A percentile compares a stretch with the other conserved stretches of the same genome.
Conservation (phyloP, 2,797 vertebrate genomes). For the Spinus pinus region DNA sequence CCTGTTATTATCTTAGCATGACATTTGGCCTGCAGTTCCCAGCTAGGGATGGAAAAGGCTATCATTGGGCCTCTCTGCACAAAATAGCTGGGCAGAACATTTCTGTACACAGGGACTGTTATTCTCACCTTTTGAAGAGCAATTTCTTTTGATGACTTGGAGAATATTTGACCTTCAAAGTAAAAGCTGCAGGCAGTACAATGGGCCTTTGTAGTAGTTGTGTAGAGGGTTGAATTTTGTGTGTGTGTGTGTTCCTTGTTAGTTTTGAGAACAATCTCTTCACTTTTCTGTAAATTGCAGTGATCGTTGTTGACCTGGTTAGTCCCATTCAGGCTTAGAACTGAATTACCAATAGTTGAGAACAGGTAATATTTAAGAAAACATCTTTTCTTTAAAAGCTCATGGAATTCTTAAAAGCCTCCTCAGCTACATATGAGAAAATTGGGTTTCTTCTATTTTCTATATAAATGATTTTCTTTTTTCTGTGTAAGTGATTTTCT, state of each 20-base stretch:
- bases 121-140: slow-evolving; percentile 52
- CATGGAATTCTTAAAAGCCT: not conserved
- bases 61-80: slow-evolving; percentile 31
- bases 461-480: not conserved
- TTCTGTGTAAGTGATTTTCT: not conserved
- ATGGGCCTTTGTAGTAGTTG: slow-evolving; percentile 7
- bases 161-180: slow-evolving; percentile 61
- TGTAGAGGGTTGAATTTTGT: not conserved
- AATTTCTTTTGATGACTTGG: slow-evolving; percentile 37
- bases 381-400: not conserved
- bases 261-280: slow-evolving; percentile 10
- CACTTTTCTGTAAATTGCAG: not conserved
- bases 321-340: not conserved
- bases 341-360: not conserved
- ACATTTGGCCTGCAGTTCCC: slow-evolving; percentile 53
- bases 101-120: slow-evolving; percentile 30
- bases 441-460: not conserved
- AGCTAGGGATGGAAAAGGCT: slow-evolving; percentile 46
- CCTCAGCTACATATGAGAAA: not conserved
- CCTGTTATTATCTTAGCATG: slow-evolving; percentile 48
- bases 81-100: slow-evolving; percentile 49
- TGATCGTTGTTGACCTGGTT: not conserved
- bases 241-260: not conserved
- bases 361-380: not conserved
- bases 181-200: slow-evolving; percentile 41